Evolutionary conservation across 2,888 invertebrate genomes (phyloP).

Genomic region (Thalpophila matura): DNA sequence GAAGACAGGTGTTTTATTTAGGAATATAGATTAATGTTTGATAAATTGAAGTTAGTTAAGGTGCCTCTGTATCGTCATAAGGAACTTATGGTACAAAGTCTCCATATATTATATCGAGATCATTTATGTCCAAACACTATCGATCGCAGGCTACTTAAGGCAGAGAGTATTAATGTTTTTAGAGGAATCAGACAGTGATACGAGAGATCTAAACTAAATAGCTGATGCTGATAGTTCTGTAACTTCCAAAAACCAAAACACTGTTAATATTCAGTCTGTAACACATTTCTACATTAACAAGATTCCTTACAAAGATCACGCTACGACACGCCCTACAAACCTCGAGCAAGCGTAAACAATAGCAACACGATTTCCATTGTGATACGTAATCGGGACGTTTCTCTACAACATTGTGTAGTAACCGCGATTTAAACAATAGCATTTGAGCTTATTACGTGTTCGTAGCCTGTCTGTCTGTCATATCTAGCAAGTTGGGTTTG

Average conservation of each 20-base stretch:
- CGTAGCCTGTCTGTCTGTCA: slow-evolving; percentile 58
- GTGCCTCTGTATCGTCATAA: no score
- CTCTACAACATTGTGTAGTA: slow-evolving; percentile 54
- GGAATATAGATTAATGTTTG: no score
- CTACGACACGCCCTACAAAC: slow-evolving; percentile 42
- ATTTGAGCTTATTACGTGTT: slow-evolving; percentile 74
- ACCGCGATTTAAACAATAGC: slow-evolving; percentile 75
- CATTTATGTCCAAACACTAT: no score
- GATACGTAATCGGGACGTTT: slow-evolving; percentile 55
- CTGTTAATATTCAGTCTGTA: slow-evolving; percentile 22
- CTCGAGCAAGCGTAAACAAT: slow-evolving; percentile 52
- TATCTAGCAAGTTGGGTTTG: slow-evolving; percentile 55
- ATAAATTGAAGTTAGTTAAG: no score
- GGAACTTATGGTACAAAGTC: no score
- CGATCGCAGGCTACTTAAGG: no score
- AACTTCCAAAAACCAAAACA: neutral
- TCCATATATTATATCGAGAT: no score
- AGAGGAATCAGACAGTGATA: no score
- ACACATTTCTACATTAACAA: slow-evolving; percentile 34
- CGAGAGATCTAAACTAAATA: no score
- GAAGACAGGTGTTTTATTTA: neutral
- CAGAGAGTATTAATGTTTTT: no score
- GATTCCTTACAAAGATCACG: slow-evolving; percentile 32
- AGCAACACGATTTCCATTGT: slow-evolving; percentile 60
- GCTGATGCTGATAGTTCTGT: neutral